Percentiles rank a stretch among this genome's conserved stretches.
Evolutionary conservation across 2,797 vertebrate genomes (phyloP).

Genomic region (Nyctalus aviator): DNA sequence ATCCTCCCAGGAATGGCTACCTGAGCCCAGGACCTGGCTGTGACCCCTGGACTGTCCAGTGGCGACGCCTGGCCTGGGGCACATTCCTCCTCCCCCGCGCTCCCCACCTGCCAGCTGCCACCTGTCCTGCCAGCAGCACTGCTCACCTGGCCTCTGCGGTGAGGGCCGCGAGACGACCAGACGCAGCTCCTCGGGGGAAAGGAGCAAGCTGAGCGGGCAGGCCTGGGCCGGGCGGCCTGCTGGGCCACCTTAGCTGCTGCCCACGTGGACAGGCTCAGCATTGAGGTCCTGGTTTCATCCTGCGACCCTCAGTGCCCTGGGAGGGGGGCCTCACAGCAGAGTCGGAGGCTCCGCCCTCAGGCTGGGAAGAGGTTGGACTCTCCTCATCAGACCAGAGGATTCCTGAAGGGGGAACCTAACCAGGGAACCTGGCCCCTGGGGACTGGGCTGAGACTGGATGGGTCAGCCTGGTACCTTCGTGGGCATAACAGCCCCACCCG

Average conservation of each 20-base stretch:
- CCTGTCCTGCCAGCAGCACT: background rate
- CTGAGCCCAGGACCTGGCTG: constrained; percentile 11
- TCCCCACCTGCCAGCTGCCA: constrained; percentile 62
- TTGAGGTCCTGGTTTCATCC: background rate
- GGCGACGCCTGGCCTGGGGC: constrained; percentile 65
- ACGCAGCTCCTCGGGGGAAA: background rate
- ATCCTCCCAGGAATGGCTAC: constrained; percentile 35
- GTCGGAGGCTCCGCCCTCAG: background rate
- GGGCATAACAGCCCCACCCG: background rate
- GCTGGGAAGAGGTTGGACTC: background rate
- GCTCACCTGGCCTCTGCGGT: background rate
- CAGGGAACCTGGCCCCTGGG: background rate
- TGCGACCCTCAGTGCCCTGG: background rate
- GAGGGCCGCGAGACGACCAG: background rate
- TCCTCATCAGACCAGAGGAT: background rate
- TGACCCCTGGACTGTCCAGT: constrained; percentile 62
- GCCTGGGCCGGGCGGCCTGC: background rate
- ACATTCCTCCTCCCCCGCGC: constrained; percentile 68
- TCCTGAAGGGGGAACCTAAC: background rate
- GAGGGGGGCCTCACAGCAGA: background rate
- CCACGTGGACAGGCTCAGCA: background rate
- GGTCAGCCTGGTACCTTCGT: background rate
- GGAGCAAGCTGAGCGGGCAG: no score
- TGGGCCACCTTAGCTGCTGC: background rate
- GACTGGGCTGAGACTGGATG: background rate